Evolutionary conservation across 2,113 vertebrate genomes (phyloP).

Genomic region (Triplophysa tibetana): DNA sequence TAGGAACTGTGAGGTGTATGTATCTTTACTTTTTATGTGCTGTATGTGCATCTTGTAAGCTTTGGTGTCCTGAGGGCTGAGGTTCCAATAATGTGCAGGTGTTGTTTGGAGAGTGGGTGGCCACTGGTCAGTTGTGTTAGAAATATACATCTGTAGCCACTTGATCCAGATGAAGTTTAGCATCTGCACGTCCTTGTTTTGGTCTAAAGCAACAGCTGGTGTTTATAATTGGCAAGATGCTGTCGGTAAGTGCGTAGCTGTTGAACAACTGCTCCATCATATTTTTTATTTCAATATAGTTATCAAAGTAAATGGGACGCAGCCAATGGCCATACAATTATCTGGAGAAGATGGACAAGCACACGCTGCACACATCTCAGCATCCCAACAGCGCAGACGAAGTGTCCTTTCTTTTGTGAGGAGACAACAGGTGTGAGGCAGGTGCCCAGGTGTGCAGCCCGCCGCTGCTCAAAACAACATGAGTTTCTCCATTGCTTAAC

Average conservation of each 20-base stretch:
- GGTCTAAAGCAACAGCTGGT: constrained; percentile 15
- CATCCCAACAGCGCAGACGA: neutral
- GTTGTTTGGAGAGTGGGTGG: neutral
- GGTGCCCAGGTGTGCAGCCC: constrained; percentile 15
- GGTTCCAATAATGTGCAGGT: neutral
- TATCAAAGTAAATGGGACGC: too few species aligned
- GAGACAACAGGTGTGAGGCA: constrained; percentile 55
- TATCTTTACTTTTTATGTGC: neutral
- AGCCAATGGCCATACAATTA: too few species aligned
- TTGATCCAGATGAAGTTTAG: neutral
- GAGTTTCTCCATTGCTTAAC: constrained; percentile 30
- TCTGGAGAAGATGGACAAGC: neutral
- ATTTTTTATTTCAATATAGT: too few species aligned
- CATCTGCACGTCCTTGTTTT: constrained; percentile 12
- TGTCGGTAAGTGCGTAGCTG: neutral
- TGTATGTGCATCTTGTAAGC: neutral
- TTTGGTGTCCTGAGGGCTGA: constrained; percentile 17
- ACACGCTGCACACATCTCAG: neutral
- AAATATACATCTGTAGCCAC: neutral
- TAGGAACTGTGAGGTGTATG: constrained; percentile 10
- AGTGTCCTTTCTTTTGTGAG: constrained; percentile 15
- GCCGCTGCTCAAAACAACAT: constrained; percentile 46
- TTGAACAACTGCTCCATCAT: constrained; percentile 58
- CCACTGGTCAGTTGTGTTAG: neutral
- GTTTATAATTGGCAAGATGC: neutral